A percentile compares a stretch with the other conserved stretches of the same genome.
Evolutionary conservation across 1,140 invertebrate genomes (phyloP).

Genomic region (Drosophila malerkotliana): DNA sequence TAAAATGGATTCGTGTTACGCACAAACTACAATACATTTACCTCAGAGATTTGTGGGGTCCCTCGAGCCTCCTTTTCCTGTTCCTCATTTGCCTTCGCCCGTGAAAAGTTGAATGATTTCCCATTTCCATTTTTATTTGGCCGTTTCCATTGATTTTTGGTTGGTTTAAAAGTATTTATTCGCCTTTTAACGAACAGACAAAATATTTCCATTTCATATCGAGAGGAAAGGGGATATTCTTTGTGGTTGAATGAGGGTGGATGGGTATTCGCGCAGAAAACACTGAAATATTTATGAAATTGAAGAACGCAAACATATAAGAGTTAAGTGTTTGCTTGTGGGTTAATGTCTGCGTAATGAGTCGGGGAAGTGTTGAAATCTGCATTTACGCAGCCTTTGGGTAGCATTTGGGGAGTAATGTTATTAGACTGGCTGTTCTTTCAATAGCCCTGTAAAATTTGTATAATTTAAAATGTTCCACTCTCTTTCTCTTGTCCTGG

Average conservation of each 20-base stretch:
- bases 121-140: conserved; percentile 35
- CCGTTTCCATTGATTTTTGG: conserved; percentile 18
- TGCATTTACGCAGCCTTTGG: conserved; percentile 66
- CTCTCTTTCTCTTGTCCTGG: too few relatives aligned
- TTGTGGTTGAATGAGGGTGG: not conserved
- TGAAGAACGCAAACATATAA: conserved; percentile 7
- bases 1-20: conserved; percentile 77
- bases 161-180: conserved; percentile 59
- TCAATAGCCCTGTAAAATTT: not conserved
- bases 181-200: conserved; percentile 57
- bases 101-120: conserved; percentile 25
- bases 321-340: conserved; percentile 26
- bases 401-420: conserved; percentile 28
- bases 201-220: conserved; percentile 80
- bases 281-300: conserved; percentile 72
- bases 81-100: conserved; percentile 1
- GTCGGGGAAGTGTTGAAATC: conserved; percentile 66
- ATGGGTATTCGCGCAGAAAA: conserved; percentile 39
- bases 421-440: not conserved
- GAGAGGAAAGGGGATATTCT: conserved; percentile 24
- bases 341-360: conserved; percentile 62
- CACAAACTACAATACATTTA: conserved; percentile 65
- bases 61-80: conserved; percentile 13
- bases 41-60: conserved; percentile 53
- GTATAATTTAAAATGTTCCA: too few relatives aligned